A percentile compares a stretch with the other conserved stretches of the same genome.
Evolutionary conservation across 2,888 invertebrate genomes (phyloP).

Genomic region (Caenorhabditis macrosperma): DNA sequence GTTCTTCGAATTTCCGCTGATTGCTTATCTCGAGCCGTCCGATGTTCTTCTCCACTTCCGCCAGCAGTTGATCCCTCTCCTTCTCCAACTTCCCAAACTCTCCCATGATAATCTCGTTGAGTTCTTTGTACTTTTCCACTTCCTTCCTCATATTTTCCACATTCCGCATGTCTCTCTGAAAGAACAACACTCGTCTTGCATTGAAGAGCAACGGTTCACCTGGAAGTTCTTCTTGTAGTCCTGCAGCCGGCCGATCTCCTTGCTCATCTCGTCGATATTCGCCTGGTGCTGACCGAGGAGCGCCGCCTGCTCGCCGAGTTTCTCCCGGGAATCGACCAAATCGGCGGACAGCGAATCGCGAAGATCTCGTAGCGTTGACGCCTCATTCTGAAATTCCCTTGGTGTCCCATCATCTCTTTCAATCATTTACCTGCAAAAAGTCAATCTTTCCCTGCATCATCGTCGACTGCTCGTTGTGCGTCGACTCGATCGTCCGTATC

Average conservation of each 20-base stretch:
- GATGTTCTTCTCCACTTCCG: conserved; percentile 57
- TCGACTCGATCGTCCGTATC: conserved; percentile 50
- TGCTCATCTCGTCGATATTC: conserved; percentile 55
- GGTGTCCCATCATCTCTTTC: background rate
- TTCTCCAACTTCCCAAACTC: conserved; percentile 67
- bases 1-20: conserved; percentile 23
- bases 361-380: conserved; percentile 53
- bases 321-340: conserved; percentile 54
- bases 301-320: conserved; percentile 53
- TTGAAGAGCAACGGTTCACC: conserved; percentile 14
- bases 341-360: conserved; percentile 58
- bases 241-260: conserved; percentile 54
- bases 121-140: conserved; percentile 66
- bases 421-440: conserved; percentile 54
- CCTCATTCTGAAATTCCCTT: conserved; percentile 58
- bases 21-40: conserved; percentile 52
- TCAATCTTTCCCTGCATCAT: conserved; percentile 59
- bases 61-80: conserved; percentile 62
- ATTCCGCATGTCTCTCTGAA: conserved; percentile 63
- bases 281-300: conserved; percentile 45
- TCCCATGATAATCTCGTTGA: conserved; percentile 69
- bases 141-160: conserved; percentile 63
- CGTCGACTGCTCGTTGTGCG: conserved; percentile 36
- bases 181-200: no score
- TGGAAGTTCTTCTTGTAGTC: conserved; percentile 60